Percentiles rank a stretch among this genome's conserved stretches.
phyloP scores from a whole-genome alignment of 1,140 invertebrate species.

The Atta cephalotes region DNA sequence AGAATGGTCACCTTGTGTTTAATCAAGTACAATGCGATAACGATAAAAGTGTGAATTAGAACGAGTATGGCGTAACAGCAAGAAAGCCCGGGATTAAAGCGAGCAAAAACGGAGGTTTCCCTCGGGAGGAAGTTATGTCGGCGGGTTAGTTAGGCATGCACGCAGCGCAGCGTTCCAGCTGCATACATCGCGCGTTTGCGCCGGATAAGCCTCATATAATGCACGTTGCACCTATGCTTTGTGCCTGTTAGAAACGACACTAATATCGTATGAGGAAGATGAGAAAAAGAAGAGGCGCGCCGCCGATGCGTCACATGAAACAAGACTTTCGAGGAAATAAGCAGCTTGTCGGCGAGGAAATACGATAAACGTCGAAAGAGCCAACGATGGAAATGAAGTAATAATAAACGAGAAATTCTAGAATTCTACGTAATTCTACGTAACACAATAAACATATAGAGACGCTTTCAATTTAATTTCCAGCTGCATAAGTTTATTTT shows the following conservation, averaged over 20 bases:
- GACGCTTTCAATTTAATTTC: slow-evolving; percentile 5
- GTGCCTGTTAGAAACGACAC: slow-evolving; percentile 37
- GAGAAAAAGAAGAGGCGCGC: not conserved
- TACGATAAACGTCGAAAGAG: slow-evolving; percentile 37
- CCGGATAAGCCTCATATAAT: slow-evolving; percentile 47
- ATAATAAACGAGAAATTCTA: slow-evolving; percentile 5
- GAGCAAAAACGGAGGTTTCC: slow-evolving; percentile 28
- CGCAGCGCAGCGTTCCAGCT: slow-evolving; percentile 38
- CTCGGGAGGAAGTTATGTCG: slow-evolving; percentile 49
- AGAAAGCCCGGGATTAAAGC: slow-evolving; percentile 30
- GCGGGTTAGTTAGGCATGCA: slow-evolving; percentile 59
- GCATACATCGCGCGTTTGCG: slow-evolving; percentile 57
- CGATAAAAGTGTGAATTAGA: slow-evolving; percentile 47
- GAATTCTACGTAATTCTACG: not conserved
- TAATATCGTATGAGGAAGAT: slow-evolving; percentile 12
- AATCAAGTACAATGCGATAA: slow-evolving; percentile 21
- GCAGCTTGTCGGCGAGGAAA: slow-evolving; percentile 11
- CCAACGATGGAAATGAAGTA: slow-evolving; percentile 25
- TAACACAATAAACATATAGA: slow-evolving; percentile 6
- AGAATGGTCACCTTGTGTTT: not conserved
- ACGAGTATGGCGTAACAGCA: not conserved
- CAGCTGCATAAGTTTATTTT: not conserved
- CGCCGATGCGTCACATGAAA: slow-evolving; percentile 6
- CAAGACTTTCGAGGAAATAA: slow-evolving; percentile 12
- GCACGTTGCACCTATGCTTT: slow-evolving; percentile 55